Evolutionary conservation across 2,888 invertebrate genomes (phyloP).

Genomic region (Agrochola circellaris): DNA sequence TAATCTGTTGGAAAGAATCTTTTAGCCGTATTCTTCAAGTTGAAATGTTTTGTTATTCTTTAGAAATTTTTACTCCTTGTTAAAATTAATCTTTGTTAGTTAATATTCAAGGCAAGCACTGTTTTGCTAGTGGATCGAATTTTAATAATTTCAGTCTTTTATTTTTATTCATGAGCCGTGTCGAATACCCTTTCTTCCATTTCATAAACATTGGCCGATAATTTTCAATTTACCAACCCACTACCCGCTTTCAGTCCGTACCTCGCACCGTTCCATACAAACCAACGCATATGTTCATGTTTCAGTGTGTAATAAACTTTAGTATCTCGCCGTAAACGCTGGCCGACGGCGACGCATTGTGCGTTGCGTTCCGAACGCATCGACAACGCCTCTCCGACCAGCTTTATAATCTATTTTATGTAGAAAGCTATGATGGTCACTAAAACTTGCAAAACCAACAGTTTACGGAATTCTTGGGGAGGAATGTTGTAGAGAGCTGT

Average conservation of each 20-base stretch:
- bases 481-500: constrained; percentile 37
- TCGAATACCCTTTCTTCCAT: not conserved
- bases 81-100: no score
- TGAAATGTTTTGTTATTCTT: no score
- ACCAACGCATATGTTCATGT: constrained; percentile 70
- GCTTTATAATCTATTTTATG: constrained; percentile 77
- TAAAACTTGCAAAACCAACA: constrained; percentile 59
- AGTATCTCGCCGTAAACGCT: constrained; percentile 77
- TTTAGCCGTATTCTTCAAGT: no score
- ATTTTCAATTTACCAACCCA: not conserved
- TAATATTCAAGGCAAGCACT: no score
- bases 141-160: not conserved
- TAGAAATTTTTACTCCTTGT: no score
- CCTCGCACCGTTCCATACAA: constrained; percentile 33
- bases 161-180: no score
- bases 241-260: constrained; percentile 5
- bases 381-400: constrained; percentile 69
- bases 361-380: constrained; percentile 69
- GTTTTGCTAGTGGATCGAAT: no score
- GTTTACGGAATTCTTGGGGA: constrained; percentile 47
- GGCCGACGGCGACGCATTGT: constrained; percentile 76
- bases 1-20: no score
- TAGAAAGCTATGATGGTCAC: constrained; percentile 61
- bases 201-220: not conserved
- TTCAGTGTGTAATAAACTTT: constrained; percentile 81